These are phyloP conservation scores for Ammodytes marinus DNA, from an alignment of 2,113 vertebrate genomes.

Conservation along the genomic window DNA sequence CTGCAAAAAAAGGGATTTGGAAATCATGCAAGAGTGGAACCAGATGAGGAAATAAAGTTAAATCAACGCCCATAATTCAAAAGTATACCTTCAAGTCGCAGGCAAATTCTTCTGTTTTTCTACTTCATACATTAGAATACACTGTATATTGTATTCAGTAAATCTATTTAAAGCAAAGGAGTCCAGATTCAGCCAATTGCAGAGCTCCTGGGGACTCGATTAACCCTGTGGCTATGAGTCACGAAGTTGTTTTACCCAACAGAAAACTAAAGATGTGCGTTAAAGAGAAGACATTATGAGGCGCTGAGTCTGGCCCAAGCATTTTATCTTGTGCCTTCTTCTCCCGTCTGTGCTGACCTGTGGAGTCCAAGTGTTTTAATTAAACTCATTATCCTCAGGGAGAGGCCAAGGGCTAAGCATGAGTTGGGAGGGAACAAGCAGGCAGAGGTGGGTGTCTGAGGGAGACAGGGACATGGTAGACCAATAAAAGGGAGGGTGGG, in stretches of 20 bases:
- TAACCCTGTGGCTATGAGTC: slow-evolving; percentile 59
- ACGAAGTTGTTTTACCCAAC: slow-evolving; percentile 47
- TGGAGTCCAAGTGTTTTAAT: slow-evolving; percentile 59
- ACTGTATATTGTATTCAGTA: neutral
- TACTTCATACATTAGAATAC: neutral
- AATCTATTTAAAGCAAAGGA: neutral
- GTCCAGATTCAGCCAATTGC: slow-evolving; percentile 10
- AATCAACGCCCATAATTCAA: neutral
- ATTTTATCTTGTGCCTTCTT: slow-evolving; percentile 30
- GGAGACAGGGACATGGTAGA: neutral
- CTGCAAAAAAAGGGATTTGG: no score
- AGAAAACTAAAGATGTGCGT: neutral
- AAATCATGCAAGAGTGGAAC: neutral
- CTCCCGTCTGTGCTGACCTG: slow-evolving; percentile 34
- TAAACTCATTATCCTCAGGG: slow-evolving; percentile 58
- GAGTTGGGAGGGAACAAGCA: slow-evolving; percentile 11
- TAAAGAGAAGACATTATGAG: slow-evolving; percentile 8
- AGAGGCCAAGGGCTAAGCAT: slow-evolving; percentile 22
- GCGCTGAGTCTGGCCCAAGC: slow-evolving; percentile 7
- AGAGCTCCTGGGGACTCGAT: slow-evolving; percentile 43
- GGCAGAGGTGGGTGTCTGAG: slow-evolving; percentile 16
- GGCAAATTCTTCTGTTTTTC: neutral
- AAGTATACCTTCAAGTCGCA: neutral
- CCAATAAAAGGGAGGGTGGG: neutral
- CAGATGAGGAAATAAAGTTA: neutral